Evolutionary conservation across 2,113 vertebrate species (phyloP).

Genomic region (Tonatia bakeri): DNA sequence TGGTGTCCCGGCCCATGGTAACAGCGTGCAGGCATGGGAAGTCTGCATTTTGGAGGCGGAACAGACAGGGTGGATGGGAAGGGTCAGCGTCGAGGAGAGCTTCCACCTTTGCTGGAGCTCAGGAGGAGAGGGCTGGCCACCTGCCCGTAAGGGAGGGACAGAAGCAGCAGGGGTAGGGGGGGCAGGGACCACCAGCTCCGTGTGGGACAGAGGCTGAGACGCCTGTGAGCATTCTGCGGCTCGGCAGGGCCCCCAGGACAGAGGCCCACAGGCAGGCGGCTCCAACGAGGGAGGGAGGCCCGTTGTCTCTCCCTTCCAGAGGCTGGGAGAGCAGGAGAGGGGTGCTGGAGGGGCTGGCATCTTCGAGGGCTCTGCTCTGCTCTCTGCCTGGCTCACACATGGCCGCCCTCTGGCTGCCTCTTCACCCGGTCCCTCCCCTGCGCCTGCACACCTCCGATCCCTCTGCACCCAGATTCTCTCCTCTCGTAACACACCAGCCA

Average conservation of each 20-base stretch:
- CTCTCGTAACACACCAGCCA: neutral
- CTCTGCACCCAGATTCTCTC: neutral
- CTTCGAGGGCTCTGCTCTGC: neutral
- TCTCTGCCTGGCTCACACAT: rapidly evolving
- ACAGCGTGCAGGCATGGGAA: rapidly evolving
- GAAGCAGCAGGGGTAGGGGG: too few species aligned
- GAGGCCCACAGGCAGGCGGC: rapidly evolving
- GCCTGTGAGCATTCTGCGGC: rapidly evolving
- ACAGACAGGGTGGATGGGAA: neutral
- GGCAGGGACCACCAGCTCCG: neutral
- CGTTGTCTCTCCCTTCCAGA: rapidly evolving
- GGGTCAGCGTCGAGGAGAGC: rapidly evolving
- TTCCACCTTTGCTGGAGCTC: too few species aligned
- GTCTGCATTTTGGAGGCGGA: neutral
- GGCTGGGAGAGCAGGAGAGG: neutral
- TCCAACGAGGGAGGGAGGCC: rapidly evolving
- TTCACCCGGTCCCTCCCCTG: rapidly evolving
- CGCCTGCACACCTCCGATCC: rapidly evolving
- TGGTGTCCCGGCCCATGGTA: neutral
- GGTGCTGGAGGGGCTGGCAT: rapidly evolving
- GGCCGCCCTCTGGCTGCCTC: rapidly evolving
- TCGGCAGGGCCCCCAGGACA: rapidly evolving
- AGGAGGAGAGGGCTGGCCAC: neutral
- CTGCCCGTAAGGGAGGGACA: rapidly evolving
- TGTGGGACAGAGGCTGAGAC: neutral